These are phyloP conservation scores for Tachina lurida DNA, from an alignment of 2,888 invertebrate species.

Conservation along the genomic window DNA sequence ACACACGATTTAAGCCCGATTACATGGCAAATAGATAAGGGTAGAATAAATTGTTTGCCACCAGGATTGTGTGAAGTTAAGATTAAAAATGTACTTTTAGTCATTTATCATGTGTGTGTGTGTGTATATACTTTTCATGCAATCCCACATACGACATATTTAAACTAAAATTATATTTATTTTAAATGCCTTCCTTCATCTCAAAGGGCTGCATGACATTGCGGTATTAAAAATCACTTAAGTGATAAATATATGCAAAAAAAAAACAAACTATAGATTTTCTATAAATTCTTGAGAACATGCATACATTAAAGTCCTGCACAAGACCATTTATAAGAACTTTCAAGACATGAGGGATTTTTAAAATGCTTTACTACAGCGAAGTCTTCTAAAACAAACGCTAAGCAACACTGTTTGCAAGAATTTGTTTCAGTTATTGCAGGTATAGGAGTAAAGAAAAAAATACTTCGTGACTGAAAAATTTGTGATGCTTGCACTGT, in stretches of 20 bases:
- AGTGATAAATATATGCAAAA: slow-evolving; percentile 29
- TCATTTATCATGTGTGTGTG: slow-evolving; percentile 53
- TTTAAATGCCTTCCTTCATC: slow-evolving; percentile 30
- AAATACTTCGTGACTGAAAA: no score
- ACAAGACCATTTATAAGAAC: no score
- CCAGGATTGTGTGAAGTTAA: slow-evolving; percentile 31
- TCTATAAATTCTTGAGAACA: not conserved
- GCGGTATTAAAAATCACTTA: slow-evolving; percentile 67
- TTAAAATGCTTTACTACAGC: no score
- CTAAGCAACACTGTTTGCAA: no score
- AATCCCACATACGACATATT: not conserved
- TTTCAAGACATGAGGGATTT: no score
- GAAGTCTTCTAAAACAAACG: no score
- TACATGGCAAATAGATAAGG: slow-evolving; percentile 46
- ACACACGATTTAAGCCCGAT: slow-evolving; percentile 61
- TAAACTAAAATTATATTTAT: slow-evolving; percentile 18
- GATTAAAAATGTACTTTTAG: slow-evolving; percentile 56
- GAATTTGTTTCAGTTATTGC: no score
- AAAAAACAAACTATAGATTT: slow-evolving; percentile 1
- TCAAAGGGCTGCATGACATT: slow-evolving; percentile 49
- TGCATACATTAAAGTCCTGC: no score
- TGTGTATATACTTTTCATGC: slow-evolving; percentile 8
- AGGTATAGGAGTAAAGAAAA: no score
- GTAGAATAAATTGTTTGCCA: slow-evolving; percentile 11
- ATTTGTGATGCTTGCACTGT: no score